Conservation (phyloP, 2,113 vertebrate species). For the Synodontis membranacea region DNA sequence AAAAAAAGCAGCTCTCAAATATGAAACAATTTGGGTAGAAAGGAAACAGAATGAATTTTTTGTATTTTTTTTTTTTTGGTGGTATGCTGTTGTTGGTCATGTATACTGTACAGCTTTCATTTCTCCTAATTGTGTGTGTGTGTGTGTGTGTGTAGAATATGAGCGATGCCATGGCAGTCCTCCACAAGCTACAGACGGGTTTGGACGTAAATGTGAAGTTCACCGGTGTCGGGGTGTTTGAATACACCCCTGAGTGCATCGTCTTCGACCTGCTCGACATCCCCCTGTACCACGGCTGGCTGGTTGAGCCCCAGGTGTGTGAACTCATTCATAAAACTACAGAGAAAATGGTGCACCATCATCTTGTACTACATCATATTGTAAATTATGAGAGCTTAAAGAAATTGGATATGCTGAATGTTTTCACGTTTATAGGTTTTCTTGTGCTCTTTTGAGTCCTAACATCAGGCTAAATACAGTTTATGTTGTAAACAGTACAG, state of each 20-base stretch:
- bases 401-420: neutral
- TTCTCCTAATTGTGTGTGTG: neutral
- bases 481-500: neutral
- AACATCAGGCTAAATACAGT: neutral
- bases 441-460: neutral
- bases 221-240: slow-evolving; percentile 93
- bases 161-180: slow-evolving; percentile 96
- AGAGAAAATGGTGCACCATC: neutral
- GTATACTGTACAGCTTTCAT: neutral
- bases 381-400: neutral
- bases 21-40: neutral
- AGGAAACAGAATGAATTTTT: too few relatives aligned
- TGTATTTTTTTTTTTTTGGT: neutral
- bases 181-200: slow-evolving; percentile 96
- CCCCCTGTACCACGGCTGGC: slow-evolving; percentile 96
- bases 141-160: slow-evolving; percentile 80
- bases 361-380: neutral
- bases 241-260: slow-evolving; percentile 98
- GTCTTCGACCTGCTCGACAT: slow-evolving; percentile 98
- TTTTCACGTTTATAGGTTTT: neutral
- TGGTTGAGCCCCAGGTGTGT: slow-evolving; percentile 94
- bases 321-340: neutral
- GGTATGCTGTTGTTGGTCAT: neutral
- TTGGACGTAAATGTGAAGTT: slow-evolving; percentile 98
- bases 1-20: neutral